phyloP scores from a whole-genome alignment of 2,113 vertebrate genomes.

The Chiloscyllium plagiosum region DNA sequence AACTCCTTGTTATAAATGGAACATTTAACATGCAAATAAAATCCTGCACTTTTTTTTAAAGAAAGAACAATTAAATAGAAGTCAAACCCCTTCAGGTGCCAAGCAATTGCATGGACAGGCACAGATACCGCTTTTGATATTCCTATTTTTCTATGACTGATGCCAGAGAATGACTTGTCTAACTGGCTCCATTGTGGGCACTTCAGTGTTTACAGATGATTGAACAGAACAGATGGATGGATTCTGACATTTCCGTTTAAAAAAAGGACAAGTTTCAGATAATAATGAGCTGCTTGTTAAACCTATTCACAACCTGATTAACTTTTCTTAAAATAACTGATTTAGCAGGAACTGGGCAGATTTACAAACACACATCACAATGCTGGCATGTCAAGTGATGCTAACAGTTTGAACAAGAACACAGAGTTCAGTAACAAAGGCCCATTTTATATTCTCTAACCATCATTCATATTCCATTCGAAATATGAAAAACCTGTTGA shows the following conservation, averaged over 20 bases:
- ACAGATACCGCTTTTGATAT: neutral
- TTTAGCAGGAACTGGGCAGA: neutral
- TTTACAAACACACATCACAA: neutral
- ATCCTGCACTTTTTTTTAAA: neutral
- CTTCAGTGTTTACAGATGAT: conserved; percentile 8
- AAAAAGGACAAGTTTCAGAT: neutral
- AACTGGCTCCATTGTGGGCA: neutral
- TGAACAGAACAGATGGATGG: conserved; percentile 12
- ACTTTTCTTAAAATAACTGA: neutral
- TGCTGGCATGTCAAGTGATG: neutral
- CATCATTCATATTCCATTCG: neutral
- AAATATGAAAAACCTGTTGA: neutral
- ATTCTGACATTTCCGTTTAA: neutral
- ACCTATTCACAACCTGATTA: neutral
- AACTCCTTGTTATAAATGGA: neutral
- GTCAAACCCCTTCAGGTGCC: neutral
- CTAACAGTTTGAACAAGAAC: neutral
- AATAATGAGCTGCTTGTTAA: neutral
- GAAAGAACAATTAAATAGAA: neutral
- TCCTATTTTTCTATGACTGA: neutral
- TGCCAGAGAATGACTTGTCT: neutral
- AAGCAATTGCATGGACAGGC: neutral
- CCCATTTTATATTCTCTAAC: neutral
- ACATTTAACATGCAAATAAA: neutral
- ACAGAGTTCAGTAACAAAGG: neutral